phyloP scores from a whole-genome alignment of 2,888 invertebrate genomes.

The Iphiclides podalirius region DNA sequence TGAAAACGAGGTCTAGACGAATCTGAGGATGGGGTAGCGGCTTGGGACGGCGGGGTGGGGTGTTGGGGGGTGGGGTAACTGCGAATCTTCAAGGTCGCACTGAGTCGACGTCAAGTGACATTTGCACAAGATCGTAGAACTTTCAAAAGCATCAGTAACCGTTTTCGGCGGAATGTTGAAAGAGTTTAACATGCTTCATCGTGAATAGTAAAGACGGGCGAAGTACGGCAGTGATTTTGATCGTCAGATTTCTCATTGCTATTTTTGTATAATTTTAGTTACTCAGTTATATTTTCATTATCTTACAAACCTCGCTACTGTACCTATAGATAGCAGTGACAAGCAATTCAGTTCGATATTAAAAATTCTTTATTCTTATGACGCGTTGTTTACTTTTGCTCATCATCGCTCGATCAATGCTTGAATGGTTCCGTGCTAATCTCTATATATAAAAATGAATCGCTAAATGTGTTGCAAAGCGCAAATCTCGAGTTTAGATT shows the following conservation, averaged over 20 bases:
- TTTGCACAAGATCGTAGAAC: not conserved
- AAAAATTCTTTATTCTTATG: no score
- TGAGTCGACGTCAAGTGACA: slow-evolving; percentile 28
- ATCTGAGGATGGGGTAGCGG: not conserved
- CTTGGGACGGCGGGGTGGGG: slow-evolving; percentile 14
- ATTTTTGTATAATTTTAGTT: not conserved
- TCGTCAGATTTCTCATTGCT: not conserved
- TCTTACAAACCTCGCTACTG: no score
- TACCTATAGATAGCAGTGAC: no score
- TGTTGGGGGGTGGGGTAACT: slow-evolving; percentile 42
- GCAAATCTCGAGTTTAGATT: no score
- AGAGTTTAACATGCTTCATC: not conserved
- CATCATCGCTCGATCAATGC: no score
- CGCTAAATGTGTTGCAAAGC: no score
- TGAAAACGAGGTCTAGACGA: slow-evolving; percentile 23
- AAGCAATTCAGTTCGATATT: no score
- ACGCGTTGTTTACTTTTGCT: no score
- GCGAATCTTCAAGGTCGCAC: slow-evolving; percentile 64
- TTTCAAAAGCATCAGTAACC: not conserved
- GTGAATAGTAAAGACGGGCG: not conserved
- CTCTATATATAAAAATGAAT: no score
- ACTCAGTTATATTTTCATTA: not conserved
- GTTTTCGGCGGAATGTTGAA: not conserved
- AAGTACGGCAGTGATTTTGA: not conserved
- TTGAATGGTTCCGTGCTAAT: no score